phyloP scores from a whole-genome alignment of 1,140 invertebrate species.

The Rhyzopertha dominica region DNA sequence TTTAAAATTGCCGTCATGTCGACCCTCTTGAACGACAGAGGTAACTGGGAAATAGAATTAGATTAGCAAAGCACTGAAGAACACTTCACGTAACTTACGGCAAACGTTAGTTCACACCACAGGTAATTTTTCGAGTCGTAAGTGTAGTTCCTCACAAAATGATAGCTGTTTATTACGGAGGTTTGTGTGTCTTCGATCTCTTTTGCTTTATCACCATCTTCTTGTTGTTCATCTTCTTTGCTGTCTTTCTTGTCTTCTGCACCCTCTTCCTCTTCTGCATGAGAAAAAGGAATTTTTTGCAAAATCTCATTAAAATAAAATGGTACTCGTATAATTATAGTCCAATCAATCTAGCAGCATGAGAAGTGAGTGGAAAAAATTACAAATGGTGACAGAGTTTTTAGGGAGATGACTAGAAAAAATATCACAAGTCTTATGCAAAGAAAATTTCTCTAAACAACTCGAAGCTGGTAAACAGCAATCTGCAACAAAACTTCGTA shows the following conservation, averaged over 20 bases:
- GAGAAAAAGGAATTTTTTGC: too few species aligned
- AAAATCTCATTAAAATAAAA: too few species aligned
- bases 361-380: too few species aligned
- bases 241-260: slow-evolving; percentile 49
- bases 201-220: slow-evolving; percentile 70
- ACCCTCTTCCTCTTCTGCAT: slow-evolving; percentile 38
- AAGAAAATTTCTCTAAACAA: too few species aligned
- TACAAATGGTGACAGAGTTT: too few species aligned
- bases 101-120: slow-evolving; percentile 72
- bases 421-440: too few species aligned
- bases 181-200: slow-evolving; percentile 58
- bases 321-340: too few species aligned
- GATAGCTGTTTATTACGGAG: slow-evolving; percentile 46
- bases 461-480: too few species aligned
- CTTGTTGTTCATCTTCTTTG: slow-evolving; percentile 53
- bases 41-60: slow-evolving; percentile 54
- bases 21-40: slow-evolving; percentile 58
- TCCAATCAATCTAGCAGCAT: too few species aligned
- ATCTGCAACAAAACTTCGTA: too few species aligned
- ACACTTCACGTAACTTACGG: slow-evolving; percentile 46
- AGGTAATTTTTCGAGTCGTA: slow-evolving; percentile 66
- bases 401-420: too few species aligned
- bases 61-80: slow-evolving; percentile 16
- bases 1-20: slow-evolving; percentile 78
- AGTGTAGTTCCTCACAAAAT: slow-evolving; percentile 60